Conservation (phyloP, 2,113 vertebrate species). For the Psittacara wagleri region DNA sequence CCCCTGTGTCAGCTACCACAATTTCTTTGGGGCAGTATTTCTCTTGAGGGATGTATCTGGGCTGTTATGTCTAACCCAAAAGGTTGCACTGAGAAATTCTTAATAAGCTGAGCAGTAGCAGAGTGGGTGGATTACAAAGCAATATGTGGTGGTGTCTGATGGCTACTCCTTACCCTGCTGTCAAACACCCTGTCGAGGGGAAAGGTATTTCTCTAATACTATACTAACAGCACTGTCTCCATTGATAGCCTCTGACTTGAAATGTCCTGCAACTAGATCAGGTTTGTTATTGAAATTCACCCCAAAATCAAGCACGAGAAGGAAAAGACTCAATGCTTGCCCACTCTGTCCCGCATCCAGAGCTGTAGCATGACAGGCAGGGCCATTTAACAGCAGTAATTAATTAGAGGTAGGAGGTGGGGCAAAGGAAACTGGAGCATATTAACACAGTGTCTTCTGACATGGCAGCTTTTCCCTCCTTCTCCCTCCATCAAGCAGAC, state of each 20-base stretch:
- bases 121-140: neutral
- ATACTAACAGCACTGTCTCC: neutral
- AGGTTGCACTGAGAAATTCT: neutral
- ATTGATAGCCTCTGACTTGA: neutral
- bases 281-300: neutral
- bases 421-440: neutral
- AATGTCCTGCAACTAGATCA: neutral
- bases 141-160: neutral
- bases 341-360: neutral
- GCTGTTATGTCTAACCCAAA: neutral
- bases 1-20: neutral
- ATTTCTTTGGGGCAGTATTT: neutral
- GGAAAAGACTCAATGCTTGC: neutral
- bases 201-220: neutral
- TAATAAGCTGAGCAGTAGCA: neutral
- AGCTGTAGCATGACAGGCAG: neutral
- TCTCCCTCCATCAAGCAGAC: neutral
- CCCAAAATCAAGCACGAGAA: neutral
- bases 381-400: neutral
- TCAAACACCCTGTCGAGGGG: neutral
- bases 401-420: neutral
- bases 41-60: neutral
- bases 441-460: neutral
- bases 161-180: neutral
- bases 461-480: rapidly evolving